Evolutionary conservation across 2,888 invertebrate genomes (phyloP).

Genomic region (Drosophila quasianomalipes): DNA sequence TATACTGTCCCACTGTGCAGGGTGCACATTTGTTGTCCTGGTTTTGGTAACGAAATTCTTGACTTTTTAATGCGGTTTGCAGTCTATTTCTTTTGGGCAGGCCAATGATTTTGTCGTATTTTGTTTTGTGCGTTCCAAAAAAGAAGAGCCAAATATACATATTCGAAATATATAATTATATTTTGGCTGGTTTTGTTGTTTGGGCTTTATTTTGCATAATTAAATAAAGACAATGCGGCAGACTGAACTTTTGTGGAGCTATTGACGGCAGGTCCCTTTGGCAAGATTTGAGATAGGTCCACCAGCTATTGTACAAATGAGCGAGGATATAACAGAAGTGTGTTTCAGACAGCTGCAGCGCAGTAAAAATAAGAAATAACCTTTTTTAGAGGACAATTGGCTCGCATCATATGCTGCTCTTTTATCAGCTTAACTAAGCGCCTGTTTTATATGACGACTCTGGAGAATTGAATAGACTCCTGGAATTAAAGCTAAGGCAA

Average conservation of each 20-base stretch:
- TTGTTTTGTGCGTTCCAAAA: constrained; percentile 18
- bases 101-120: constrained; percentile 21
- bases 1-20: constrained; percentile 25
- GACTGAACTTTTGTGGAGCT: constrained; percentile 31
- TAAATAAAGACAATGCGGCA: constrained; percentile 67
- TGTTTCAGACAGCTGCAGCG: constrained; percentile 64
- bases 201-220: constrained; percentile 65
- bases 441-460: constrained; percentile 6
- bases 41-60: constrained; percentile 41
- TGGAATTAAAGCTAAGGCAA: constrained; percentile 15
- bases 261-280: constrained; percentile 41
- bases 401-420: constrained; percentile 7
- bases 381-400: constrained; percentile 10
- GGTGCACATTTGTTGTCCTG: constrained; percentile 9
- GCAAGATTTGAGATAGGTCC: constrained; percentile 31
- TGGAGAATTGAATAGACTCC: constrained; percentile 13
- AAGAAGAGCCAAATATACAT: constrained; percentile 16
- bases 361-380: constrained; percentile 41
- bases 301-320: constrained; percentile 55
- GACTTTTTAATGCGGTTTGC: constrained; percentile 69
- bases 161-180: constrained; percentile 67
- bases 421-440: constrained; percentile 16
- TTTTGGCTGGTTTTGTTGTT: constrained; percentile 39
- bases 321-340: constrained; percentile 42
- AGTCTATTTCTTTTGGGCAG: constrained; percentile 30